Evolutionary conservation across 2,888 invertebrate genomes (phyloP).

Genomic region (Polyommatus iphigenia): DNA sequence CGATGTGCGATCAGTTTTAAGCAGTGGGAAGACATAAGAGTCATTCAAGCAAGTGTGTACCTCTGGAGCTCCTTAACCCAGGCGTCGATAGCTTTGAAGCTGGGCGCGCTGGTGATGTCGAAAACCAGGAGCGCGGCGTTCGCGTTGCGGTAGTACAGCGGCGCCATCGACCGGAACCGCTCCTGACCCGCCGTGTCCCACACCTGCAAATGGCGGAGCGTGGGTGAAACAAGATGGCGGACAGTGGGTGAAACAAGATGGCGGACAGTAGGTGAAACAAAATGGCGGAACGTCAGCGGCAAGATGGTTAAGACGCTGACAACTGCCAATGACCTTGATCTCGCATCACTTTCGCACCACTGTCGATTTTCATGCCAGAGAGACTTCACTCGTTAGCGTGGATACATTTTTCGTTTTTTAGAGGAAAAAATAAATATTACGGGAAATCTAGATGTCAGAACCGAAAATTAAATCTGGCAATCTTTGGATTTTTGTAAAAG

Average conservation of each 20-base stretch:
- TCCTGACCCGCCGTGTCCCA: constrained; percentile 96
- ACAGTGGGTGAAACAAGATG: neutral
- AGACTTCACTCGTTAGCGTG: too few species aligned
- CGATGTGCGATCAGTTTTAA: too few species aligned
- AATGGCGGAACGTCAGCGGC: neutral
- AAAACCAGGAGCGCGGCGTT: constrained; percentile 94
- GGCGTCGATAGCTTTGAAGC: constrained; percentile 89
- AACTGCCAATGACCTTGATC: too few species aligned
- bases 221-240: neutral
- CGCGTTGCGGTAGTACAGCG: constrained; percentile 96
- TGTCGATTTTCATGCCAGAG: too few species aligned
- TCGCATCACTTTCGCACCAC: too few species aligned
- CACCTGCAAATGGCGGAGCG: constrained; percentile 72
- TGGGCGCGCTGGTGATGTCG: constrained; percentile 88
- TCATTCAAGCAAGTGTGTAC: constrained; percentile 41
- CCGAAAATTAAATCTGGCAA: too few species aligned
- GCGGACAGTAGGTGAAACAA: neutral
- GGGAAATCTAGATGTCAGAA: too few species aligned
- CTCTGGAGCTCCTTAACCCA: constrained; percentile 90
- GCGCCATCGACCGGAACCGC: constrained; percentile 93
- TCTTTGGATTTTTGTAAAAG: too few species aligned
- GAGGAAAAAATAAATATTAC: too few species aligned
- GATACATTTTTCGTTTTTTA: too few species aligned
- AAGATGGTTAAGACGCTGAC: too few species aligned
- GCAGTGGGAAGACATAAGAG: neutral